phyloP scores from a whole-genome alignment of 1,140 invertebrate species.

The Aphelenchoides besseyi region DNA sequence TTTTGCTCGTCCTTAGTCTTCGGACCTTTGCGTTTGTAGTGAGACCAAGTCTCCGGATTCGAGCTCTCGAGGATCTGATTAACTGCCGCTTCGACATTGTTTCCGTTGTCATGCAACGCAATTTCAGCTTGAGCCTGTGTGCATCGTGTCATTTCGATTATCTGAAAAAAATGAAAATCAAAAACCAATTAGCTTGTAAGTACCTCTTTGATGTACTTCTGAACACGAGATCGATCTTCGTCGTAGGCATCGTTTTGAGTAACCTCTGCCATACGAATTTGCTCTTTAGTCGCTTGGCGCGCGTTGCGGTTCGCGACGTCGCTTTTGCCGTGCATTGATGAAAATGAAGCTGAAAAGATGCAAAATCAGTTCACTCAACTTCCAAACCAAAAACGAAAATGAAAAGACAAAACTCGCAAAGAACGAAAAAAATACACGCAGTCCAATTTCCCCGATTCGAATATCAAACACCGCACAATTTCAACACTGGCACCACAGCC shows the following conservation, averaged over 20 bases:
- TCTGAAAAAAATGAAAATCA: slow-evolving; percentile 13
- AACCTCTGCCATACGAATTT: slow-evolving; percentile 27
- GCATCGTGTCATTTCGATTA: slow-evolving; percentile 28
- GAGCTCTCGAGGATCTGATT: slow-evolving; percentile 15
- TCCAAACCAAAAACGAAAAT: not conserved
- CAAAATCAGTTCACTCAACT: not conserved
- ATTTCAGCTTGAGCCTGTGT: slow-evolving; percentile 24
- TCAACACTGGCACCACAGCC: not conserved
- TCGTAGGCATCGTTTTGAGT: slow-evolving; percentile 23
- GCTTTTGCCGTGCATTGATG: slow-evolving; percentile 25
- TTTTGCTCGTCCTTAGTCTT: slow-evolving; percentile 21
- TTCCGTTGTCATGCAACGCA: slow-evolving; percentile 18
- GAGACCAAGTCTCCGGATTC: slow-evolving; percentile 16
- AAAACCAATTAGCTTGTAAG: slow-evolving; percentile 5
- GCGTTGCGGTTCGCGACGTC: slow-evolving; percentile 14
- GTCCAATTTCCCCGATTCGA: too few relatives aligned
- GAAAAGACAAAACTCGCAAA: not conserved
- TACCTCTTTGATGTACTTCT: slow-evolving; percentile 32
- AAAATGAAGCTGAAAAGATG: slow-evolving; percentile 23
- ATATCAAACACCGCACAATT: not conserved
- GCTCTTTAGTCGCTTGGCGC: slow-evolving; percentile 21
- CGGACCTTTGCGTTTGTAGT: slow-evolving; percentile 15
- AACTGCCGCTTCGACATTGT: slow-evolving; percentile 25
- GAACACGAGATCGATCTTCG: slow-evolving; percentile 26
- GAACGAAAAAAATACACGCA: too few relatives aligned